A percentile compares a stretch with the other conserved stretches of the same genome.
phyloP scores from a whole-genome alignment of 2,888 invertebrate species.

The Lepidonotus clava region DNA sequence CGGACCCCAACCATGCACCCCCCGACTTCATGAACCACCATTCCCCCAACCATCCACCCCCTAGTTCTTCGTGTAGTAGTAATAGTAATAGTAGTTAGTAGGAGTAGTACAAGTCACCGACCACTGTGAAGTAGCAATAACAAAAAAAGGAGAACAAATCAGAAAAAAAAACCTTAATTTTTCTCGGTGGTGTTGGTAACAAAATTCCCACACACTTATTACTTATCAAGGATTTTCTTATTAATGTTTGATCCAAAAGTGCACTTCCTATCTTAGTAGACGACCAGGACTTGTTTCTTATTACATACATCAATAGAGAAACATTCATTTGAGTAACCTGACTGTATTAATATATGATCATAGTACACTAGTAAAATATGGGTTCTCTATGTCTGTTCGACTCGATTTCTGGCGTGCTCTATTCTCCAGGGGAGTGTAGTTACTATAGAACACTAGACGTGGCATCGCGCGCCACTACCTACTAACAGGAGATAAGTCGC shows the following conservation, averaged over 20 bases:
- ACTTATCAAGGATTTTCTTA: slow-evolving; percentile 27
- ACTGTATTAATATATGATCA: slow-evolving; percentile 26
- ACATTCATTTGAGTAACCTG: slow-evolving; percentile 22
- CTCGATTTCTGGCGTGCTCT: slow-evolving; percentile 1
- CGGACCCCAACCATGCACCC: neutral
- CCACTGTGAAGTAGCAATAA: slow-evolving; percentile 12
- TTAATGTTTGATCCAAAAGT: slow-evolving; percentile 44
- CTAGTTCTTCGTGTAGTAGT: no score
- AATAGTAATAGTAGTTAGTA: slow-evolving; percentile 8
- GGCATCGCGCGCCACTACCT: slow-evolving; percentile 21
- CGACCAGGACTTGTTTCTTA: slow-evolving; percentile 15
- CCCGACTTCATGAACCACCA: neutral
- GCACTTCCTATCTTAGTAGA: slow-evolving; percentile 52
- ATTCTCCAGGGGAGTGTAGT: slow-evolving; percentile 25
- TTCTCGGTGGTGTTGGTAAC: slow-evolving; percentile 46
- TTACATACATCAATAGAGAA: slow-evolving; percentile 51
- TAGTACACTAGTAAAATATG: slow-evolving; percentile 51
- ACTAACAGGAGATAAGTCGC: neutral
- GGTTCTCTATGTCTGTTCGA: slow-evolving; percentile 41
- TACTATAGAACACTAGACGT: slow-evolving; percentile 8
- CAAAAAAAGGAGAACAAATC: no score
- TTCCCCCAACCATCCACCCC: no score
- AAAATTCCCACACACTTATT: slow-evolving; percentile 48
- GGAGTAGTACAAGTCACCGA: slow-evolving; percentile 21
- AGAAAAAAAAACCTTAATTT: slow-evolving; percentile 20